Percentiles rank a stretch among this genome's conserved stretches.
Evolutionary conservation across 1,140 invertebrate genomes (phyloP).

Genomic region (Drosophila seguyi): DNA sequence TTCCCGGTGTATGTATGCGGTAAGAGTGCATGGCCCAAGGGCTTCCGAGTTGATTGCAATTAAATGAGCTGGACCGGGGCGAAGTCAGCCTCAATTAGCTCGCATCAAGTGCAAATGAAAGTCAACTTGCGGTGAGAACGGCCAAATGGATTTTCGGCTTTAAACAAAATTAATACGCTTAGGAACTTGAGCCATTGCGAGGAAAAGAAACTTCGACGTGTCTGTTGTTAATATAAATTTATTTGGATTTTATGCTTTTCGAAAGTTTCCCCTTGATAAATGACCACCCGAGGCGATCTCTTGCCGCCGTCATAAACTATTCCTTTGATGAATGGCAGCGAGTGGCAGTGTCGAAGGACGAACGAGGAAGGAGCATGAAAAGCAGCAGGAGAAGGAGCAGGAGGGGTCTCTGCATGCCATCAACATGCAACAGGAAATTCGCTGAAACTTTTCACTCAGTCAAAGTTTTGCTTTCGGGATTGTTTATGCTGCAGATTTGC

Average conservation of each 20-base stretch:
- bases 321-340: constrained; percentile 36
- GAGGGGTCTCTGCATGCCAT: constrained; percentile 17
- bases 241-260: constrained; percentile 48
- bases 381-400: background rate
- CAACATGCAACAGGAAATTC: constrained; percentile 58
- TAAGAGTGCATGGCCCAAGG: constrained; percentile 24
- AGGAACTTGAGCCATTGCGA: constrained; percentile 12
- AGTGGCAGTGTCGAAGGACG: constrained; percentile 7
- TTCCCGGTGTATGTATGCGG: background rate
- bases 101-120: constrained; percentile 61
- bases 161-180: constrained; percentile 38
- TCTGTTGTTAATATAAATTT: constrained; percentile 44
- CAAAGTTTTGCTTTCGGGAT: constrained; percentile 29
- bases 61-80: constrained; percentile 40
- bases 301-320: constrained; percentile 49
- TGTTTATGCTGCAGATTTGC: constrained; percentile 37
- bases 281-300: constrained; percentile 36
- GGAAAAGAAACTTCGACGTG: constrained; percentile 15
- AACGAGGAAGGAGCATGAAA: background rate
- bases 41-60: constrained; percentile 55
- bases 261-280: constrained; percentile 34
- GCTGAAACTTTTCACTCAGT: constrained; percentile 46
- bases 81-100: constrained; percentile 60
- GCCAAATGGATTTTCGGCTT: constrained; percentile 46
- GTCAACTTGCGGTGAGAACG: constrained; percentile 38